Evolutionary conservation across 2,888 invertebrate species (phyloP).

Genomic region (Lithophane semibrunnea): DNA sequence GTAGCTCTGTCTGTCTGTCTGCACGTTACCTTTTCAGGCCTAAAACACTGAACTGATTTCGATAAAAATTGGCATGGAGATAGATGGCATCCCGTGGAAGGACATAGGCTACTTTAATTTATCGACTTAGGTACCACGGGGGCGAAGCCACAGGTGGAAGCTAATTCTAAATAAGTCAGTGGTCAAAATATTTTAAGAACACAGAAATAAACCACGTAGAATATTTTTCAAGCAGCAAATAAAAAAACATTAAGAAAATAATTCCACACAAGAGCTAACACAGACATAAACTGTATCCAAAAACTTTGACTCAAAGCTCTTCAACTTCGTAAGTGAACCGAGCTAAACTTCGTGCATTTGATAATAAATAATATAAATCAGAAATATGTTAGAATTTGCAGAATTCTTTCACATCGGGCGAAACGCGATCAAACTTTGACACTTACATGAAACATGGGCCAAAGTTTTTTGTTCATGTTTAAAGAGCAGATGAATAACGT

Average conservation of each 20-base stretch:
- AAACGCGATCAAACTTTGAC: constrained; percentile 62
- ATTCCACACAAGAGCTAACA: background rate
- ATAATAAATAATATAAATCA: constrained; percentile 60
- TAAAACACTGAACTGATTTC: no score
- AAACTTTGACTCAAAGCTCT: constrained; percentile 23
- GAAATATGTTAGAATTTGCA: constrained; percentile 54
- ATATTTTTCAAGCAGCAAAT: constrained; percentile 5
- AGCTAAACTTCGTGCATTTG: constrained; percentile 45
- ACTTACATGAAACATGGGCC: constrained; percentile 51
- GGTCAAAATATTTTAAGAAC: background rate
- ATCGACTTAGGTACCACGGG: no score
- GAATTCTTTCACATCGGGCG: constrained; percentile 46
- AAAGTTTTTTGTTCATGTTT: constrained; percentile 54
- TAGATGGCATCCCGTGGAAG: no score
- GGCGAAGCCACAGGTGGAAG: no score
- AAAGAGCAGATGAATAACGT: constrained; percentile 43
- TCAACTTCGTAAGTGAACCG: constrained; percentile 41
- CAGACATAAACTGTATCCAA: constrained; percentile 22
- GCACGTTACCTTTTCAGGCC: no score
- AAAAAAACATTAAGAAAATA: constrained; percentile 23
- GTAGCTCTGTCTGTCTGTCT: no score
- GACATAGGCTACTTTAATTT: no score
- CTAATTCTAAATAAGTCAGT: background rate
- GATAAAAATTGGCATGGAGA: no score
- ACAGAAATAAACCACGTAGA: background rate